Percentiles rank a stretch among this genome's conserved stretches.
These are phyloP conservation scores for Euura lappo DNA, from an alignment of 1,140 invertebrate species.

Conservation along the genomic window DNA sequence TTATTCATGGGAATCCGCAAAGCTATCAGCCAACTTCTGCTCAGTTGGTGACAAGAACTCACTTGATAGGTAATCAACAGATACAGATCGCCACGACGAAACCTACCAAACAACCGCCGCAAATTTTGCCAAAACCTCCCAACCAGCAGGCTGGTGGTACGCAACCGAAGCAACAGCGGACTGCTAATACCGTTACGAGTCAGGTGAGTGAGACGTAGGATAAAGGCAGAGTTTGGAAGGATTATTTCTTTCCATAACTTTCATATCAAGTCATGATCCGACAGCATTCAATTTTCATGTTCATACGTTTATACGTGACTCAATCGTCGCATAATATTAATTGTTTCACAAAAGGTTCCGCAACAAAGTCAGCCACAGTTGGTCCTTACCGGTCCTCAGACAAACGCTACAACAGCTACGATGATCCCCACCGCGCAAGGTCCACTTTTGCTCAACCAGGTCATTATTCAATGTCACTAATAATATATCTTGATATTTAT, in stretches of 20 bases:
- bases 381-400: conserved; percentile 54
- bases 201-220: conserved; percentile 37
- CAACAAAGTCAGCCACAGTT: conserved; percentile 58
- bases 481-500: background rate
- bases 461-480: conserved; percentile 31
- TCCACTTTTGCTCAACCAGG: conserved; percentile 53
- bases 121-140: conserved; percentile 58
- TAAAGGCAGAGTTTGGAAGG: no score
- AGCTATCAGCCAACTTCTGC: conserved; percentile 53
- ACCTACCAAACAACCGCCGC: conserved; percentile 55
- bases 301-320: no score
- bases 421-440: conserved; percentile 60
- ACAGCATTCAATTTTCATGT: no score
- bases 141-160: conserved; percentile 47
- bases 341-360: conserved; percentile 42
- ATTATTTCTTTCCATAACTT: no score
- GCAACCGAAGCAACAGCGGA: conserved; percentile 53
- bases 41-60: conserved; percentile 51
- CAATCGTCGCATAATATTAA: background rate
- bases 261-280: no score
- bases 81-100: conserved; percentile 58
- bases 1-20: conserved; percentile 55
- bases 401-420: conserved; percentile 49
- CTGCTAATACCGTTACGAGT: conserved; percentile 56
- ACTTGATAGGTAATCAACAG: conserved; percentile 58